Conservation (phyloP, 2,113 vertebrate genomes). For the Ceyx melanurus region DNA sequence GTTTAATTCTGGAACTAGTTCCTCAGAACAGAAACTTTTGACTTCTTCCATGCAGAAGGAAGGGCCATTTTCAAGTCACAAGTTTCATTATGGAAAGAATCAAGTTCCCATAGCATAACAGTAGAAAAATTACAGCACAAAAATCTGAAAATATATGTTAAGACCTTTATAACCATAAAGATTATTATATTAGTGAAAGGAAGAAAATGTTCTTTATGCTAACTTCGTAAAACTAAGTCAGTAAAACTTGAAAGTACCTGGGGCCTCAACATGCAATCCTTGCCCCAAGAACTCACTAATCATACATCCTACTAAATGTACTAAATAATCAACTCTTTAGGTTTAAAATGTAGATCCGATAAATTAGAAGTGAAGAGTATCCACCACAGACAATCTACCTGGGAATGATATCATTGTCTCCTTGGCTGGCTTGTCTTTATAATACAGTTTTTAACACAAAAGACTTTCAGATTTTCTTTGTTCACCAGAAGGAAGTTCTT, state of each 20-base stretch:
- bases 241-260: neutral
- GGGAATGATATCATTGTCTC: neutral
- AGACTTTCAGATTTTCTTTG: conserved; percentile 7
- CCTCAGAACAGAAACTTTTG: neutral
- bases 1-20: neutral
- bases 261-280: neutral
- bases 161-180: neutral
- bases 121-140: neutral
- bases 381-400: neutral
- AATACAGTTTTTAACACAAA: neutral
- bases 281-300: neutral
- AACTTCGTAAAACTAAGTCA: neutral
- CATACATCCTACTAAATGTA: neutral
- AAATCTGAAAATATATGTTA: neutral
- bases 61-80: neutral
- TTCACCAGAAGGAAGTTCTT: neutral
- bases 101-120: neutral
- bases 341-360: neutral
- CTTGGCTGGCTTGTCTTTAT: neutral
- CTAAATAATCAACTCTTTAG: neutral
- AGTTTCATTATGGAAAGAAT: neutral
- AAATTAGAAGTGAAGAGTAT: neutral
- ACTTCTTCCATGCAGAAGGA: neutral
- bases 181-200: neutral
- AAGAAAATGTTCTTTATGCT: neutral